These are phyloP conservation scores for Caenorhabditis tropicalis DNA, from an alignment of 1,140 invertebrate species.

Conservation along the genomic window DNA sequence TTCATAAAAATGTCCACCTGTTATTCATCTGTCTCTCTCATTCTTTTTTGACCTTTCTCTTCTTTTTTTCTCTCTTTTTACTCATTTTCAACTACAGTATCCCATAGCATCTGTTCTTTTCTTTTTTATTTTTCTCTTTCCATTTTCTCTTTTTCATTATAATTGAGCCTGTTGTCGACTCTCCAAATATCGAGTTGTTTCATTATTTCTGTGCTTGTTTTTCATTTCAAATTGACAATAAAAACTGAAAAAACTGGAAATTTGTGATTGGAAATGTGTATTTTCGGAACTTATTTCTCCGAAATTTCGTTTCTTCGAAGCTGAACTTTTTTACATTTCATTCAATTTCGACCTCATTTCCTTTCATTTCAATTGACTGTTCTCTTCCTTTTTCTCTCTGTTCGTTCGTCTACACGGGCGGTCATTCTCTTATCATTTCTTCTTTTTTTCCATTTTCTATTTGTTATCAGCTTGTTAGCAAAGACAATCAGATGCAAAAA, in stretches of 20 bases:
- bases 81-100: background rate
- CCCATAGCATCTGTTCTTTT: background rate
- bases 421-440: background rate
- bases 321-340: background rate
- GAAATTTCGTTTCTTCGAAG: background rate
- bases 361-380: background rate
- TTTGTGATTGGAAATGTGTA: no score
- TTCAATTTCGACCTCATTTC: background rate
- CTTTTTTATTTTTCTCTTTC: background rate
- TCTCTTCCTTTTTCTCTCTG: background rate
- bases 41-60: background rate
- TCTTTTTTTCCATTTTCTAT: background rate
- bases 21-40: background rate
- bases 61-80: background rate
- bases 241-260: no score
- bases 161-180: no score
- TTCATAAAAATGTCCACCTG: background rate
- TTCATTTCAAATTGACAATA: no score
- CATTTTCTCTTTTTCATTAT: no score
- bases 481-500: constrained; percentile 14
- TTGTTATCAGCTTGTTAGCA: constrained; percentile 20
- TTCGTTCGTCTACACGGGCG: constrained; percentile 18
- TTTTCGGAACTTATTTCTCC: no score
- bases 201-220: no score
- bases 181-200: no score